Conservation (phyloP, 2,888 invertebrate genomes). For the Lottia scabra region DNA sequence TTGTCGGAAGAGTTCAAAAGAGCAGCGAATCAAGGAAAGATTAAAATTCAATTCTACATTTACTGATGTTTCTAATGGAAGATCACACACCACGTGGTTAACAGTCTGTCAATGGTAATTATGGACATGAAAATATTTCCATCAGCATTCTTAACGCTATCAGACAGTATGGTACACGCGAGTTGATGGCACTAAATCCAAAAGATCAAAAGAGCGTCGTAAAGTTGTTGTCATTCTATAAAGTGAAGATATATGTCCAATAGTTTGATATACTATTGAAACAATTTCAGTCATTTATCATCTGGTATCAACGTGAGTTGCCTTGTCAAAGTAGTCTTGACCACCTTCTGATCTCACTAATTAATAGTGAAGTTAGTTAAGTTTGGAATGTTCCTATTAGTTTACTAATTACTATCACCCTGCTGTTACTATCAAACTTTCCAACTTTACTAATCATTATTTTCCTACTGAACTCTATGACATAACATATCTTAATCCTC, state of each 20-base stretch:
- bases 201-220: neutral
- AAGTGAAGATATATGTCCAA: too few species aligned
- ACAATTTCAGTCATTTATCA: too few species aligned
- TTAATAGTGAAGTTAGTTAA: neutral
- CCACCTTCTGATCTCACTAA: neutral
- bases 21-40: neutral
- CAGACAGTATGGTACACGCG: neutral
- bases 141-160: neutral
- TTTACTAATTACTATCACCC: neutral
- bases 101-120: conserved; percentile 8
- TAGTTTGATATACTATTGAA: too few species aligned
- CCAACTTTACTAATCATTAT: neutral
- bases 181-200: neutral
- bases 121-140: conserved; percentile 12
- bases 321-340: neutral
- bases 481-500: neutral
- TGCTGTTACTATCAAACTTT: neutral
- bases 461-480: neutral
- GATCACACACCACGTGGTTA: conserved; percentile 7
- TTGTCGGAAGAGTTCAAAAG: conserved; percentile 1
- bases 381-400: neutral
- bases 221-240: too few species aligned
- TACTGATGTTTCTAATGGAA: neutral
- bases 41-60: conserved; percentile 1
- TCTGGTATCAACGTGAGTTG: too few species aligned